Evolutionary conservation across 2,888 invertebrate genomes (phyloP), one percentile per base, ranked within the genome.

Genomic region (Cryptosula pallasiana): DNA sequence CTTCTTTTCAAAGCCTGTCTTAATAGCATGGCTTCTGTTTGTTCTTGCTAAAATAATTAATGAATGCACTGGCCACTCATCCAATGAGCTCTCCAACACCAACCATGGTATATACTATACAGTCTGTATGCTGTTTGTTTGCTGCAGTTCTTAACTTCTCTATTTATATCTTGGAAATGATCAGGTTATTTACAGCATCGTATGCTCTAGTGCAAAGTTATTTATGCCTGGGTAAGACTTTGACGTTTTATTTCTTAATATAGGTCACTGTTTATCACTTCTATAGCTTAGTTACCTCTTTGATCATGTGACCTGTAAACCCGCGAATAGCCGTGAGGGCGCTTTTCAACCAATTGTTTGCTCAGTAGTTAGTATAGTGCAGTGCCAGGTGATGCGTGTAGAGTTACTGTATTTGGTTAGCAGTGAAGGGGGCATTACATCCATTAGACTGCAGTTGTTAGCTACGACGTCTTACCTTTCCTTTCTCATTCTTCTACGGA

Each of bases 341-440:
- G 13, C 57, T 25, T 57, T 45, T 45, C 45, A 45, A 45, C 45
- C 45, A 45, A 45, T 45, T 45, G 20, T 45, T 45, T 45, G 20
- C 45, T 45, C 20, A 45, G 45, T 5, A 45, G 45, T 45, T 45
- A 45, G 45, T 45, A 20, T 45, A 45, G 45, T 5, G 20, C 45
- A 13, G 63, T 63, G 63, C 63, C 63, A 63, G 32, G 25, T 32
- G 63, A 27, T 23, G 57, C 57, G 57, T 63, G 63, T 32, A 63
- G 13, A 29, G 63, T 63, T 63, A 32, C 63, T 29, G 13, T 57
- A 20, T 63, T 63, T 45, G 45, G 20, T 20, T 45, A 20, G 45
- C 20, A 45, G 45, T 45, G 45, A 45, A 45, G 45, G n/a, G n/a
- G n/a, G 45, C 20, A 45, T 45, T 5, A 45, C 45, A 45, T 45